phyloP scores from a whole-genome alignment of 2,888 invertebrate species.

The Leptinotarsa peninsularis region DNA sequence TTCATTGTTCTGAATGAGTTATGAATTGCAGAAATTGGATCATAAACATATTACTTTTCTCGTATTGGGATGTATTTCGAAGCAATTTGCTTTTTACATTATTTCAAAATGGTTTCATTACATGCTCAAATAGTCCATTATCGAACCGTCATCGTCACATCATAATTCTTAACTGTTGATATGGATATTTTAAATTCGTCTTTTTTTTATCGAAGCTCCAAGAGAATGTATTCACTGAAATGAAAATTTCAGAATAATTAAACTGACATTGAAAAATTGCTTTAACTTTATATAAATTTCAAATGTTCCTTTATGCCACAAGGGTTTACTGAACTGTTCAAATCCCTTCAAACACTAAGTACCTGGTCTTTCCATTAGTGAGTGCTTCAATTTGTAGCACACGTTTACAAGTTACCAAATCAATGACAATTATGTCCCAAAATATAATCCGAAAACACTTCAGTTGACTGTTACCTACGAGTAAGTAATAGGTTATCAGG shows the following conservation, averaged over 20 bases:
- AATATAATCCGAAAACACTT: no score
- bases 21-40: slow-evolving; percentile 4
- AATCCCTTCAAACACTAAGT: no score
- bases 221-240: neutral
- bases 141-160: neutral
- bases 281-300: no score
- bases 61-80: slow-evolving; percentile 9
- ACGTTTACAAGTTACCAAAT: no score
- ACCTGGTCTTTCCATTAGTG: no score
- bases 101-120: neutral
- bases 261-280: neutral
- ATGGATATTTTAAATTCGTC: neutral
- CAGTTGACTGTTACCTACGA: no score
- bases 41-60: slow-evolving; percentile 10
- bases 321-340: no score
- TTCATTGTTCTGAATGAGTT: slow-evolving; percentile 10
- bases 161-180: neutral
- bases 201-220: neutral
- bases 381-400: no score
- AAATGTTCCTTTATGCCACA: no score
- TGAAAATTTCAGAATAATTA: neutral
- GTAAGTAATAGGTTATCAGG: no score
- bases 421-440: no score
- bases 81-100: slow-evolving; percentile 8
- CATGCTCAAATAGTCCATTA: neutral